Evolutionary conservation across 2,797 vertebrate species (phyloP).

Genomic region (Cyclura pinguis): DNA sequence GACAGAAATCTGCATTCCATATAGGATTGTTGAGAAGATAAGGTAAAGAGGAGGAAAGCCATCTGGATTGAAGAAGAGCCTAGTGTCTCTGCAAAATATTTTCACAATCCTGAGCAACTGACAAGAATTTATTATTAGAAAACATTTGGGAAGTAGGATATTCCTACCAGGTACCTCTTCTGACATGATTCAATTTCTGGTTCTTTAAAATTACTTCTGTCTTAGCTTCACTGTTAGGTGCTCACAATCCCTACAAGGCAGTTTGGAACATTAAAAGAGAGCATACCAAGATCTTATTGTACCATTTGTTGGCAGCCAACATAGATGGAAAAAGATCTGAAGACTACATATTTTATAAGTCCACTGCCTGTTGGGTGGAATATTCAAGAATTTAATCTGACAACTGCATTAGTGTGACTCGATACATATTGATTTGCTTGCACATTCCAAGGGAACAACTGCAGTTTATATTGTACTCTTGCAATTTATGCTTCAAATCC

Average conservation of each 20-base stretch:
- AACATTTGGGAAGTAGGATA: not conserved
- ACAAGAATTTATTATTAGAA: not conserved
- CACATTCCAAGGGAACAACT: slow-evolving; percentile 57
- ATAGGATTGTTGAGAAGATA: not conserved
- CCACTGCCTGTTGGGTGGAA: not conserved
- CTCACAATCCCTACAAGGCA: not conserved
- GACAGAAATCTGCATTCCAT: not conserved
- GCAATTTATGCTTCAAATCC: slow-evolving; percentile 24
- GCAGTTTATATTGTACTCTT: slow-evolving; percentile 51
- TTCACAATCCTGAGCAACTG: not conserved
- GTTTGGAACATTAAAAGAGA: slow-evolving; percentile 1
- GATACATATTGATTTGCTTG: slow-evolving; percentile 63
- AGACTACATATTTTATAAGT: slow-evolving; percentile 33
- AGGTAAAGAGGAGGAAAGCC: not conserved
- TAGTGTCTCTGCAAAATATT: not conserved
- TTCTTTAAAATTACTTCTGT: slow-evolving; percentile 4
- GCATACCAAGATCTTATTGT: slow-evolving; percentile 2
- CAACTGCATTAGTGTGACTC: slow-evolving; percentile 48
- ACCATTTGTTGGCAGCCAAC: slow-evolving; percentile 27
- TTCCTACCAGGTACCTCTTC: slow-evolving; percentile 24
- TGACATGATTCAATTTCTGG: slow-evolving; percentile 30
- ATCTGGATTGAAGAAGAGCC: not conserved
- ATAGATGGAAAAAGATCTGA: slow-evolving; percentile 28
- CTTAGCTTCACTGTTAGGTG: not conserved
- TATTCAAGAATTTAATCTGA: slow-evolving; percentile 31